Percentiles rank a stretch among this genome's conserved stretches.
Evolutionary conservation across 2,888 invertebrate species (phyloP).

Genomic region (Hirtodrosophila histrioides): DNA sequence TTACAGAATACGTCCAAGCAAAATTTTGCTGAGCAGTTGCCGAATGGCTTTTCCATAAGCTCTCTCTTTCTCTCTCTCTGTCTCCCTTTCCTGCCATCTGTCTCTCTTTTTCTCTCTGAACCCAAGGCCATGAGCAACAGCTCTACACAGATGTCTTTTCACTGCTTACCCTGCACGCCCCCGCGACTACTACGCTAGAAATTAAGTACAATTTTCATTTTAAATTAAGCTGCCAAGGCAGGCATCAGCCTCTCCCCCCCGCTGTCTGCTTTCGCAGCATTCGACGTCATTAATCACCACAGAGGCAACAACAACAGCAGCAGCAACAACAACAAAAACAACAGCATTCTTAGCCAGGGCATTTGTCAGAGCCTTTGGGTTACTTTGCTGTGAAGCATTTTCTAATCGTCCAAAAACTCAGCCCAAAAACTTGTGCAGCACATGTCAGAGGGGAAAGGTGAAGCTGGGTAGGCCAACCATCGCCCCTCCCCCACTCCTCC

Average conservation of each 20-base stretch:
- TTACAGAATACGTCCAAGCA: conserved; percentile 11
- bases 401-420: conserved; percentile 64
- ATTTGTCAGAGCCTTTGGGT: conserved; percentile 78
- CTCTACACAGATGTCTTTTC: conserved; percentile 41
- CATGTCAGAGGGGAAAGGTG: conserved; percentile 54
- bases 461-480: not conserved
- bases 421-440: conserved; percentile 63
- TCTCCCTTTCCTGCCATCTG: conserved; percentile 5
- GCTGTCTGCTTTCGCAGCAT: conserved; percentile 56
- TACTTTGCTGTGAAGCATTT: conserved; percentile 65
- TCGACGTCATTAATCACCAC: conserved; percentile 76
- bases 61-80: conserved; percentile 1
- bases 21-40: conserved; percentile 11
- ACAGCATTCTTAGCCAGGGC: conserved; percentile 54
- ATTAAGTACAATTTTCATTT: conserved; percentile 79
- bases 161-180: not conserved
- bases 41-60: conserved; percentile 51
- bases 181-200: conserved; percentile 52
- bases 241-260: conserved; percentile 20
- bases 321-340: conserved; percentile 44
- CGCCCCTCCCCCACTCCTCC: not conserved
- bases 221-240: conserved; percentile 74
- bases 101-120: conserved; percentile 7
- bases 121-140: conserved; percentile 28
- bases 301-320: conserved; percentile 54